These are phyloP conservation scores for Pogona vitticeps DNA, from an alignment of 2,113 vertebrate species.

Conservation along the genomic window DNA sequence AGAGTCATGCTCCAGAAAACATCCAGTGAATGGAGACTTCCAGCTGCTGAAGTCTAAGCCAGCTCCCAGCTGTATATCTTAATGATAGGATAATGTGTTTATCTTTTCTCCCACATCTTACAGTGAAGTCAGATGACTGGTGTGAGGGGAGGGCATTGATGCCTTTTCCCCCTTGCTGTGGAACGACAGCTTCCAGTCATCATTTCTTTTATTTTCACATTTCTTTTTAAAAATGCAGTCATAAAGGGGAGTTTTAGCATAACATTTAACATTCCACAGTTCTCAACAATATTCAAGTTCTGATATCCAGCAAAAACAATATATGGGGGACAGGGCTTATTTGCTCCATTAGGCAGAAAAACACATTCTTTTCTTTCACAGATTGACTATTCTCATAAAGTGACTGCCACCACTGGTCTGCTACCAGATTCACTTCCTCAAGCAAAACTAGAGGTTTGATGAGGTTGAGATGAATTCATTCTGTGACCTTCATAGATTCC, in stretches of 20 bases:
- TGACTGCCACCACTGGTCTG: background rate
- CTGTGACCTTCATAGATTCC: no score
- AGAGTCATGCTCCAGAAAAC: conserved; percentile 7
- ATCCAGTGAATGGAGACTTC: conserved; percentile 24
- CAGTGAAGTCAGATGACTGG: conserved; percentile 28
- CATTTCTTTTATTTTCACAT: conserved; percentile 33
- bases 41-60: conserved; percentile 46
- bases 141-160: background rate
- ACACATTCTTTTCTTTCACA: background rate
- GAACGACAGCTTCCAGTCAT: background rate
- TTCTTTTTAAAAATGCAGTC: background rate
- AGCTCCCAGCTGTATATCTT: conserved; percentile 25
- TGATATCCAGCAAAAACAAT: background rate
- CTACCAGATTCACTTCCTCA: background rate
- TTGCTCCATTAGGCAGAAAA: background rate
- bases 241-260: background rate
- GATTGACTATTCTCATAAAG: background rate
- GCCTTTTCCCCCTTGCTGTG: background rate
- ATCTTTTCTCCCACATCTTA: conserved; percentile 41
- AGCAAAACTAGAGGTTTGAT: background rate
- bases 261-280: background rate
- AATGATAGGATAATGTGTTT: conserved; percentile 38
- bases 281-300: background rate
- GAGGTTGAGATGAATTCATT: background rate
- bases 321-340: background rate